These are phyloP conservation scores for Panthera tigris DNA, from an alignment of 2,113 vertebrate species.

Conservation along the genomic window DNA sequence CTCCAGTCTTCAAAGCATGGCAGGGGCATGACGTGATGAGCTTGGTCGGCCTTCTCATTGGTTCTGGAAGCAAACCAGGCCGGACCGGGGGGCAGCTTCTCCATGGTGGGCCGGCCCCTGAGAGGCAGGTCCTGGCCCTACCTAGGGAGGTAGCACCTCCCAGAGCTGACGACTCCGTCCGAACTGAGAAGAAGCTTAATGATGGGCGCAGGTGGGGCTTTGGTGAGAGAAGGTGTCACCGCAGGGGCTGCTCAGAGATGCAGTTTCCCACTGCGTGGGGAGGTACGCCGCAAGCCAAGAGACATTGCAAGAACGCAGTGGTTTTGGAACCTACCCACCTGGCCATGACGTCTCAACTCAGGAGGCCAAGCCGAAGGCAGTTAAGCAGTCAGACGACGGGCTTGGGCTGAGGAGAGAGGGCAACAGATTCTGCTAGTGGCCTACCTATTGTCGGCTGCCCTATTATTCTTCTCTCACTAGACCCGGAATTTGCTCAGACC, in stretches of 20 bases:
- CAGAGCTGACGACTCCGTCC: background rate
- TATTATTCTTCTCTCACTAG: background rate
- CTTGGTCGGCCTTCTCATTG: background rate
- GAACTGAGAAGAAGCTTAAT: constrained; percentile 58
- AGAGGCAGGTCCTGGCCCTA: background rate
- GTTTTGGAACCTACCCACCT: background rate
- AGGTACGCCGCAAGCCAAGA: constrained; percentile 37
- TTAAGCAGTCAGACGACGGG: background rate
- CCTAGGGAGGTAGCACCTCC: constrained; percentile 65
- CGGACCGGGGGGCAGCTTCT: background rate
- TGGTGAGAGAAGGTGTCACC: constrained; percentile 28
- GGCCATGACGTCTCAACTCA: background rate
- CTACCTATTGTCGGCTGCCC: background rate
- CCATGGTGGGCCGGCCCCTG: background rate
- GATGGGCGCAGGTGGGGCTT: constrained; percentile 44
- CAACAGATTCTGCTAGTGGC: background rate
- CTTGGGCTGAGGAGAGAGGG: background rate
- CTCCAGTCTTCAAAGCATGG: background rate
- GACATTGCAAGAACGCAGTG: constrained; percentile 10
- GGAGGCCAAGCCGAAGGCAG: background rate
- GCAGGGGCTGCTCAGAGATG: background rate
- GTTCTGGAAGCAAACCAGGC: background rate
- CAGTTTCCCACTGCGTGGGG: constrained; percentile 63
- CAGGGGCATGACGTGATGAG: background rate
- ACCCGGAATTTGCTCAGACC: background rate